These are phyloP conservation scores for Sciaenops ocellatus DNA, from an alignment of 2,797 vertebrate species.

Conservation along the genomic window DNA sequence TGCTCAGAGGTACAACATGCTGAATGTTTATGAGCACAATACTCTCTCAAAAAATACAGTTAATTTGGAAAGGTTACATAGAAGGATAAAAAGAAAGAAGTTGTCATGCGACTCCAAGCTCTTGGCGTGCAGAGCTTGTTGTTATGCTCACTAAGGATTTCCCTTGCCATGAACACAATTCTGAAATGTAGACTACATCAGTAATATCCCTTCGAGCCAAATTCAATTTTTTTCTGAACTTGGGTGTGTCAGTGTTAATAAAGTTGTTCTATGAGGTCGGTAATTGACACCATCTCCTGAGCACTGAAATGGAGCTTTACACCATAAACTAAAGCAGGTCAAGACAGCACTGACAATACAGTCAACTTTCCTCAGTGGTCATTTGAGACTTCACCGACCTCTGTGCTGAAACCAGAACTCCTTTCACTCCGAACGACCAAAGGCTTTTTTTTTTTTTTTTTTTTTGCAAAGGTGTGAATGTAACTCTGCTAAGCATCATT, in stretches of 20 bases:
- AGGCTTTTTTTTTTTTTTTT: neutral
- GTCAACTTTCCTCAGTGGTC: conserved; percentile 38
- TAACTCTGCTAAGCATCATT: too few species aligned
- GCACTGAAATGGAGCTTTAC: conserved; percentile 36
- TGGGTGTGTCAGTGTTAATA: conserved; percentile 30
- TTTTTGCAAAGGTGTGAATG: conserved; percentile 12
- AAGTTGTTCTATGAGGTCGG: conserved; percentile 24
- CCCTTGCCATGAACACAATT: neutral
- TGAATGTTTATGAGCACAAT: conserved; percentile 46
- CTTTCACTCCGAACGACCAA: neutral
- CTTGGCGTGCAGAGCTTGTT: neutral
- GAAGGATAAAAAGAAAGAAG: conserved; percentile 10
- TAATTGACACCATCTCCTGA: conserved; percentile 42
- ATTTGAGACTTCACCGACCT: conserved; percentile 24
- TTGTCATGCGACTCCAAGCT: neutral
- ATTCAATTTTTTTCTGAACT: neutral
- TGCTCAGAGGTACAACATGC: conserved; percentile 39
- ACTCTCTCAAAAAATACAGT: conserved; percentile 3
- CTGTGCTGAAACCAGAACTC: conserved; percentile 46
- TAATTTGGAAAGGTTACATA: conserved; percentile 16
- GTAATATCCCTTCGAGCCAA: neutral
- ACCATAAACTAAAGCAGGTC: conserved; percentile 46
- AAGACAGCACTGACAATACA: conserved; percentile 46
- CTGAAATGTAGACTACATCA: neutral
- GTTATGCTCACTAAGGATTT: neutral